Conservation (phyloP, 2,888 invertebrate species). For the Macrophya annulata region DNA sequence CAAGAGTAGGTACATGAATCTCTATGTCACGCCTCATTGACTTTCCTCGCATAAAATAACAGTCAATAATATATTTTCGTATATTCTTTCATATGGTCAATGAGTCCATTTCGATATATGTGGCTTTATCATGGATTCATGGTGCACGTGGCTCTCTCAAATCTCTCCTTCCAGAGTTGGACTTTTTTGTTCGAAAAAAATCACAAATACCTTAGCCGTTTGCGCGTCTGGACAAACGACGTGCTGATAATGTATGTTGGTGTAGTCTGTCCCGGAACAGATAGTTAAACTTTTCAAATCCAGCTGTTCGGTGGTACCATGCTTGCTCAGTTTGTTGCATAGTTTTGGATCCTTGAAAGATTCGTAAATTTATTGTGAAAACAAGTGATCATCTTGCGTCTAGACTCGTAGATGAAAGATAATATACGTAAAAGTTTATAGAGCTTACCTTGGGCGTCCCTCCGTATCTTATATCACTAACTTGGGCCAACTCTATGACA, state of each 20-base stretch:
- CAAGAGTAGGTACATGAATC: background rate
- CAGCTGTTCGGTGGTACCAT: constrained; percentile 79
- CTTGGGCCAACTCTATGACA: constrained; percentile 77
- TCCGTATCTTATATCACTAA: constrained; percentile 78
- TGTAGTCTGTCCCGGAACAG: constrained; percentile 85
- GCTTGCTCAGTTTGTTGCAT: constrained; percentile 80
- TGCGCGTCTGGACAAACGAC: constrained; percentile 83
- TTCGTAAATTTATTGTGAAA: background rate
- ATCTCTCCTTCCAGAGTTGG: background rate
- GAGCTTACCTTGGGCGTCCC: constrained; percentile 74
- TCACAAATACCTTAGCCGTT: constrained; percentile 81
- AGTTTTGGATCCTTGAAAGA: constrained; percentile 80
- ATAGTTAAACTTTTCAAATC: constrained; percentile 85
- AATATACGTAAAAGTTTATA: background rate
- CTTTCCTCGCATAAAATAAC: constrained; percentile 4
- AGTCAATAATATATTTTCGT: background rate
- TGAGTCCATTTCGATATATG: background rate
- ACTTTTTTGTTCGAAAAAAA: background rate
- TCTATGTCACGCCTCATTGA: background rate
- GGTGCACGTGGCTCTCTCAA: background rate
- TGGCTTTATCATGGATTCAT: background rate
- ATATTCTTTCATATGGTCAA: background rate
- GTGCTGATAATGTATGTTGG: constrained; percentile 84
- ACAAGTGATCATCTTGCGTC: background rate
- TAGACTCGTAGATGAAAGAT: background rate